Conservation (phyloP, 2,113 vertebrate genomes). For the Erythrolamprus reginae region DNA sequence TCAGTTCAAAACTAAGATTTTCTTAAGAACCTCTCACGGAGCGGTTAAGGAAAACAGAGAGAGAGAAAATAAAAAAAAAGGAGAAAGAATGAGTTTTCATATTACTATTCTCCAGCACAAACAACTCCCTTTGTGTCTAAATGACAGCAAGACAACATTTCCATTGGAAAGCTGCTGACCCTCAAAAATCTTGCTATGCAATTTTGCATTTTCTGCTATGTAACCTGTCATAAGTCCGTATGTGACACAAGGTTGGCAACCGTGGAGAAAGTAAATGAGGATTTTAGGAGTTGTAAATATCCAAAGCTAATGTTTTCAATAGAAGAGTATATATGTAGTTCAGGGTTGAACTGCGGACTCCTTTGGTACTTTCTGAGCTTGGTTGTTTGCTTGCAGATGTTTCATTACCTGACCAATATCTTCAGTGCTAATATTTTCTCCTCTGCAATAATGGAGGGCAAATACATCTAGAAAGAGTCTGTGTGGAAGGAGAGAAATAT, state of each 20-base stretch:
- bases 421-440: background rate
- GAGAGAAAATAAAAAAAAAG: background rate
- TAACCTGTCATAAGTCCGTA: background rate
- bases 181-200: conserved; percentile 12
- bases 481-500: background rate
- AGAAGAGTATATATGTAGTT: background rate
- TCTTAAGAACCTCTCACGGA: background rate
- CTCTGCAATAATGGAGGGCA: background rate
- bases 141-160: conserved; percentile 19
- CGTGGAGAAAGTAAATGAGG: background rate
- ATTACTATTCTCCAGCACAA: background rate
- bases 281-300: conserved; percentile 1
- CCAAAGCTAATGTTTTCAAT: background rate
- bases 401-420: background rate
- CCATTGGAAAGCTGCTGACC: conserved; percentile 12
- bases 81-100: no score
- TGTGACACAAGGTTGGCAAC: background rate
- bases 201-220: background rate
- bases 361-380: background rate
- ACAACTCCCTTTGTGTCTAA: conserved; percentile 6
- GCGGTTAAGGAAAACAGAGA: background rate
- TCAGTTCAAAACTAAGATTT: background rate
- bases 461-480: background rate
- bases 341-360: background rate
- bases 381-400: background rate